A percentile compares a stretch with the other conserved stretches of the same genome.
Evolutionary conservation across 1,140 invertebrate species (phyloP).

Genomic region (Bilobella aurantiaca): DNA sequence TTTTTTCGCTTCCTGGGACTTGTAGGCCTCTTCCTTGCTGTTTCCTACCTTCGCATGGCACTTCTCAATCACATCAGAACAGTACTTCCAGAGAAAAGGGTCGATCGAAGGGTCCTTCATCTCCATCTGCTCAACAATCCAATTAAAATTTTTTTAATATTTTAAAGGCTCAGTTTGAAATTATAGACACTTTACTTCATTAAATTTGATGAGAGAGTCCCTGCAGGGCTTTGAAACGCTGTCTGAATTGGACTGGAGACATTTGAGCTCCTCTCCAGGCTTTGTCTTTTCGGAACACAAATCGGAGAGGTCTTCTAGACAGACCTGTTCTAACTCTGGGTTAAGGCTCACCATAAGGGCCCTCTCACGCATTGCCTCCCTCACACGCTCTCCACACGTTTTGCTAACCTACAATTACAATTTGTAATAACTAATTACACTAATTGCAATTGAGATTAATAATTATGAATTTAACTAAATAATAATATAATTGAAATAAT

Average conservation of each 20-base stretch:
- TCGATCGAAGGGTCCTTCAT: constrained; percentile 42
- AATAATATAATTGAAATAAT: not conserved
- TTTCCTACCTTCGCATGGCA: constrained; percentile 44
- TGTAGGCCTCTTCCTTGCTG: constrained; percentile 49
- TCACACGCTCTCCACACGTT: constrained; percentile 59
- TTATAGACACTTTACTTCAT: constrained; percentile 75
- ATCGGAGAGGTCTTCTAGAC: constrained; percentile 70
- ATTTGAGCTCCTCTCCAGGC: constrained; percentile 79
- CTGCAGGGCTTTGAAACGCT: constrained; percentile 53
- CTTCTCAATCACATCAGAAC: constrained; percentile 28
- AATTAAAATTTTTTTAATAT: constrained; percentile 11
- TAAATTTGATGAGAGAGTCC: constrained; percentile 70
- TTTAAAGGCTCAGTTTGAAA: constrained; percentile 50
- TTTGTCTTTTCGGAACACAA: constrained; percentile 72
- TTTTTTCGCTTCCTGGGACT: not conserved
- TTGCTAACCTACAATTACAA: constrained; percentile 36
- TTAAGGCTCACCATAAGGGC: constrained; percentile 84
- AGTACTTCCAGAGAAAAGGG: constrained; percentile 30
- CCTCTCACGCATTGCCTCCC: constrained; percentile 80
- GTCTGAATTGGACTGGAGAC: constrained; percentile 84
- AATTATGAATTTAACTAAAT: no score
- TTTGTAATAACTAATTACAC: no score
- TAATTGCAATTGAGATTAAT: no score
- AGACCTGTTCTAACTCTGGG: constrained; percentile 84
- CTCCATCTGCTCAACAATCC: constrained; percentile 41